These are phyloP conservation scores for Netelia virgata DNA, from an alignment of 2,888 invertebrate species.

Conservation along the genomic window DNA sequence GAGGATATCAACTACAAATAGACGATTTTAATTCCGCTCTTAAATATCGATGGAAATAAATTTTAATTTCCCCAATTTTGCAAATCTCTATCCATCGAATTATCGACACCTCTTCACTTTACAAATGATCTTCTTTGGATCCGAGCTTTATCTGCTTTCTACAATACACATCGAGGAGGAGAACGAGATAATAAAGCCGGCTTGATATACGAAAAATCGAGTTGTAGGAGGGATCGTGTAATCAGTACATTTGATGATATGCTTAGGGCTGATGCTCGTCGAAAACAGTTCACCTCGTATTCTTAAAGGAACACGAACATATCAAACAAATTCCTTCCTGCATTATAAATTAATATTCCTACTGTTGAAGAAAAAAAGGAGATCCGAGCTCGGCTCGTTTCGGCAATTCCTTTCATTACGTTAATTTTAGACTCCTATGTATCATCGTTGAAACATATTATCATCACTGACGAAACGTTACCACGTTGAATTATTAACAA, in stretches of 20 bases:
- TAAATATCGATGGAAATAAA: not conserved
- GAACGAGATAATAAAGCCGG: slow-evolving; percentile 52
- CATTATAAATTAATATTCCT: not conserved
- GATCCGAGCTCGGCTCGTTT: not conserved
- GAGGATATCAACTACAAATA: not conserved
- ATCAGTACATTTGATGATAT: slow-evolving; percentile 79
- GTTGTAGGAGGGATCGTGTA: slow-evolving; percentile 72
- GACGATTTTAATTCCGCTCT: not conserved
- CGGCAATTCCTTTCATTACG: not conserved
- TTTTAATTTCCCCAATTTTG: not conserved
- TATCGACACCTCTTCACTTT: not conserved
- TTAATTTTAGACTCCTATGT: not conserved
- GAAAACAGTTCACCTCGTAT: slow-evolving; percentile 76
- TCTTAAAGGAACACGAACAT: slow-evolving; percentile 64
- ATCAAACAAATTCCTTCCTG: slow-evolving; percentile 23
- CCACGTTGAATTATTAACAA: not conserved
- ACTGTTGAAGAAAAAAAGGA: not conserved
- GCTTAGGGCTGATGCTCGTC: slow-evolving; percentile 72
- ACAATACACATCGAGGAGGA: slow-evolving; percentile 46
- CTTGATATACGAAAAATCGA: slow-evolving; percentile 62
- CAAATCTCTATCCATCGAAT: not conserved
- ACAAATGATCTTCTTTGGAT: not conserved
- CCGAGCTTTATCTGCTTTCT: slow-evolving; percentile 63
- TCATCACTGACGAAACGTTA: too few relatives aligned
- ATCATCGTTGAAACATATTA: not conserved